Base-by-base conservation (phyloP, 2,113 vertebrate species). In the Indicator indicator region DNA sequence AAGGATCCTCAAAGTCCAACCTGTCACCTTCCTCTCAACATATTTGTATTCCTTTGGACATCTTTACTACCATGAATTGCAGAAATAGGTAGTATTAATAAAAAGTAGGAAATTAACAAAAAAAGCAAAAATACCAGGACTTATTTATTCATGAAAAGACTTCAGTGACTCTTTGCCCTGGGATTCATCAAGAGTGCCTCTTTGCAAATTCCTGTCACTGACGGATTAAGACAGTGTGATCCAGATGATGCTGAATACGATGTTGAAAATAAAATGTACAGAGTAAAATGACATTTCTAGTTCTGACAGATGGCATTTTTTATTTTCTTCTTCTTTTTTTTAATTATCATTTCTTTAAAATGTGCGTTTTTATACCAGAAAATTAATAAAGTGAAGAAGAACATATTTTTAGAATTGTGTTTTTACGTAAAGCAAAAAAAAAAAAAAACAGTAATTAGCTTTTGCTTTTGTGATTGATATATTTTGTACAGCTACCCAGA, bases 181-280 rank as follows among this genome's bases (percentile, higher is more conserved):
- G n/a, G 48, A 60, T 44, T 50, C 16, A 13, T 48, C 56, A 86
- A 55, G 71, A 64, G 56, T 8, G 32, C 48, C 44, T 63, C 85
- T 76, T 32, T 56, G n/a, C 52, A 71, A 77, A 79, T 76, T 89
- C 72, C 87, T 83, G 52, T 42, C 58, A 28, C 13, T 88, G 69
- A 60, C 83, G 82, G 79, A 88, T 86, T 95, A 94, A 80, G 60
- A 64, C 68, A 74, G 55, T 26, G 46, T 85, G 78, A 94, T 91
- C 56, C 91, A 95, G 82, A 91, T 87, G 84, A 94, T 76, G 83
- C 78, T 58, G 40, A 82, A 79, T 63, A 76, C 27, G 71, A 86
- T 50, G 77, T 46, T 46, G 74, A 89, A 93, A 95, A 89, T 69
- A 87, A 90, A 94, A 83, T 72, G 54, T 81, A 48, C 85, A 94